phyloP scores from a whole-genome alignment of 1,140 invertebrate species.

The Panonychus citri region DNA sequence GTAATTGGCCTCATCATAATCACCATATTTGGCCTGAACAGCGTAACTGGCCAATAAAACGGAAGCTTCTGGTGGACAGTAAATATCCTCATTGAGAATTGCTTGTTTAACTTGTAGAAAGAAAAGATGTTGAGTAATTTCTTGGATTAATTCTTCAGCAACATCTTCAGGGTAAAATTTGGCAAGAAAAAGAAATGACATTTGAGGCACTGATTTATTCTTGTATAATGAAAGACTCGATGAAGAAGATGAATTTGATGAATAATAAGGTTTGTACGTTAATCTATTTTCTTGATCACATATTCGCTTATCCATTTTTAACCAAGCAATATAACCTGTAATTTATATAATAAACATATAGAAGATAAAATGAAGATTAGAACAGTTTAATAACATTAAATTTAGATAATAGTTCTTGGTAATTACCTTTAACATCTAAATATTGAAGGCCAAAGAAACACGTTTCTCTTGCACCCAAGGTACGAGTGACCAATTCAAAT shows the following conservation, averaged over 20 bases:
- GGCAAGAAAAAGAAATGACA: constrained; percentile 50
- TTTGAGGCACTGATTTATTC: neutral
- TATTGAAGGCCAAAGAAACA: constrained; percentile 99
- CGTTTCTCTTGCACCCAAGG: constrained; percentile 83
- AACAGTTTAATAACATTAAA: no score
- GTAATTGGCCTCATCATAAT: constrained; percentile 69
- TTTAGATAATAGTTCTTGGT: no score
- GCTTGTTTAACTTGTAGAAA: constrained; percentile 96
- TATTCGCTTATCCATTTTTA: constrained; percentile 91
- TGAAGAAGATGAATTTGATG: neutral
- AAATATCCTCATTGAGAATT: constrained; percentile 91
- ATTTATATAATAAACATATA: no score
- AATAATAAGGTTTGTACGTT: neutral
- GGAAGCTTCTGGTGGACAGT: constrained; percentile 93
- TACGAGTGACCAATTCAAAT: constrained; percentile 86
- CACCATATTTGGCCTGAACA: constrained; percentile 88
- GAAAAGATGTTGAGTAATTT: constrained; percentile 69
- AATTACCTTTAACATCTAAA: constrained; percentile 58
- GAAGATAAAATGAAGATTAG: no score
- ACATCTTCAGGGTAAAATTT: constrained; percentile 99
- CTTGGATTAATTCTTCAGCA: constrained; percentile 88
- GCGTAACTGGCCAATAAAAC: constrained; percentile 92
- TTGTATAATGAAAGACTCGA: neutral
- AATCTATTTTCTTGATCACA: constrained; percentile 9
- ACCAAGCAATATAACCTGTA: constrained; percentile 72